Evolutionary conservation across 2,113 vertebrate species (phyloP).

Genomic region (Desmodus rotundus): DNA sequence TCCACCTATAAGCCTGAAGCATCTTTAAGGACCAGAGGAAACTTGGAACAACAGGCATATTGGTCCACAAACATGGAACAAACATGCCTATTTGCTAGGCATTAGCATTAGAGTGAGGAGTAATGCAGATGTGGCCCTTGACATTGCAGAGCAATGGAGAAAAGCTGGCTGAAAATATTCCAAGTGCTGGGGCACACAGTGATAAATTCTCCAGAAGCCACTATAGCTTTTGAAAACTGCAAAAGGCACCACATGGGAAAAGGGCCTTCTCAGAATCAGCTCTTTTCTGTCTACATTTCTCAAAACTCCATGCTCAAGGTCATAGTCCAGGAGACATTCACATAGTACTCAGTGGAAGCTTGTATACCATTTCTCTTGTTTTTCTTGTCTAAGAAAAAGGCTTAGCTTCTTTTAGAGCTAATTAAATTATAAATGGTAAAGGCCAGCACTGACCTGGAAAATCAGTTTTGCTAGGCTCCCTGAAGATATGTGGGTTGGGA

Average conservation of each 20-base stretch:
- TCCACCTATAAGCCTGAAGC: neutral
- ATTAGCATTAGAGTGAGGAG: neutral
- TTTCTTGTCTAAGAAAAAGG: neutral
- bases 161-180: neutral
- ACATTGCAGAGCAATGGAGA: neutral
- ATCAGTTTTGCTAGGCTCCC: slow-evolving; percentile 42
- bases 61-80: neutral
- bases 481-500: slow-evolving; percentile 4
- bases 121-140: neutral
- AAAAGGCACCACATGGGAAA: neutral
- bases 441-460: slow-evolving; percentile 43
- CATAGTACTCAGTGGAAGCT: neutral
- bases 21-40: neutral
- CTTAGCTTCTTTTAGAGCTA: slow-evolving; percentile 40
- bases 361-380: neutral
- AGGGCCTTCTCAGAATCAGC: neutral
- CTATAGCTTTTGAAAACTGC: neutral
- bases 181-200: too few relatives aligned
- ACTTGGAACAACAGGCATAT: neutral
- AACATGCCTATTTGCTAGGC: neutral
- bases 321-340: neutral
- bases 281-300: neutral
- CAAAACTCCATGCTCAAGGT: neutral
- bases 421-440: slow-evolving; percentile 49
- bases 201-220: neutral